phyloP scores from a whole-genome alignment of 2,797 vertebrate species.

The Acanthurus leucopareius region DNA sequence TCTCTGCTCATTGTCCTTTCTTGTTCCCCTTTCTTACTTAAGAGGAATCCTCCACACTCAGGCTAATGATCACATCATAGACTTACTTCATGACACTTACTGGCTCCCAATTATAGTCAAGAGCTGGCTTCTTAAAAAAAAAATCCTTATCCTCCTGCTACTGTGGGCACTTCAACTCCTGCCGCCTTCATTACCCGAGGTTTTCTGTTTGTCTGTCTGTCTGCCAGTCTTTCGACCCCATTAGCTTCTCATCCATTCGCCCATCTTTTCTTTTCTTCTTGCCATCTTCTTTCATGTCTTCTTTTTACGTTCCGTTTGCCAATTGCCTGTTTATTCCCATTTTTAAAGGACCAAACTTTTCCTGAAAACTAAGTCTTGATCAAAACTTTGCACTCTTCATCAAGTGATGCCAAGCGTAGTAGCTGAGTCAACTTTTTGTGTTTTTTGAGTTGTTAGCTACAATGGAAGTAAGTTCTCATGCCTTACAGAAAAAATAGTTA shows the following conservation, averaged over 20 bases:
- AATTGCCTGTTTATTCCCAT: constrained; percentile 19
- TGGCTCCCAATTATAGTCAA: constrained; percentile 72
- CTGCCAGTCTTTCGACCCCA: not conserved
- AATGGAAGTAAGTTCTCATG: constrained; percentile 18
- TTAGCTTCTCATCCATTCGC: constrained; percentile 8
- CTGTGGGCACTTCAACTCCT: constrained; percentile 48
- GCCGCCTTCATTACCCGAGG: constrained; percentile 59
- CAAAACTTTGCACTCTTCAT: constrained; percentile 39
- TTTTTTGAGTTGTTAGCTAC: constrained; percentile 3
- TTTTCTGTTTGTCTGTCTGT: constrained; percentile 32
- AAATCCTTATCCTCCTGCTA: constrained; percentile 57
- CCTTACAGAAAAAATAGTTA: constrained; percentile 17
- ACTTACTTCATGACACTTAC: constrained; percentile 55
- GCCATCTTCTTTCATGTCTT: not conserved
- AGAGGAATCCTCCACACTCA: constrained; percentile 57
- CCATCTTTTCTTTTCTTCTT: constrained; percentile 13
- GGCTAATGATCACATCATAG: constrained; percentile 73
- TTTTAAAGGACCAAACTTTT: constrained; percentile 37
- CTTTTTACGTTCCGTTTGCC: not conserved
- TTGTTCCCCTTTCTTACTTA: constrained; percentile 35
- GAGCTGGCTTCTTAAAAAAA: constrained; percentile 67
- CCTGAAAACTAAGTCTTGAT: constrained; percentile 13
- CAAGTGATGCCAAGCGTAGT: constrained; percentile 12
- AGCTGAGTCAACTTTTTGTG: constrained; percentile 11
- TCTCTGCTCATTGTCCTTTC: constrained; percentile 38